Evolutionary conservation across 1,140 invertebrate species (phyloP), one percentile per base, ranked within the genome.

Genomic region (Bombus cullumanus): DNA sequence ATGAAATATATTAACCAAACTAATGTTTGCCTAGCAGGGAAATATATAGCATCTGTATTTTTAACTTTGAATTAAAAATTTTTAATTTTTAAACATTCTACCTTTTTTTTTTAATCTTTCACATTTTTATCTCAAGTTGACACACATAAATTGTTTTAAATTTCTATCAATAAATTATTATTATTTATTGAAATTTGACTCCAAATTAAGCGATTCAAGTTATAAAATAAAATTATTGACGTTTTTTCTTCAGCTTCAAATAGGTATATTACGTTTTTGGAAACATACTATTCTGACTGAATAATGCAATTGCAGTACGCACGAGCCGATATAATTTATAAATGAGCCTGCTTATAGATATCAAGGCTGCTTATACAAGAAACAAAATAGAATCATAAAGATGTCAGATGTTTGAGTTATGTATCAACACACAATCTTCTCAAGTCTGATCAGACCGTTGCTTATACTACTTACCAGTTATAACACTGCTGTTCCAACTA

Each of bases 401-500:
- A 69, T 57, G 39, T 53, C 28, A 47, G 3, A 37, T 68, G 13
- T 76, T 28, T 8, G 8, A 31, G n/a, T 69, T 47, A 25, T 43
- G 18, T 37, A 9, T 77, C 47, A 78, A 78, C 41, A 62, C 8
- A 47, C 37, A 34, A 69, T 69, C n/a, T 28, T 25, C 25, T 31
- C 1, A 28, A n/a, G 76, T 37, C 82, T 57, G 82, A 59, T 28
- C 31, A 47, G 15, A 43, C 10, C 28, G 13, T 22, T 39, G 5
- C 28, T n/a, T 43, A 28, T 78, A 78, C 59, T 62, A 62, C 59
- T 74, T 71, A 84, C 71, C 81, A 25, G 43, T 39, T 59, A 37
- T 28, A 59, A n/a, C 10, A 12, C 9, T 64, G 41, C 53, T n/a
- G 53, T 76, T 39, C 18, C 15, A 34, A 6, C 18, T 62, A 31